These are phyloP conservation scores for Trachelus stipa DNA, from an alignment of 2,888 invertebrate species.

Conservation along the genomic window DNA sequence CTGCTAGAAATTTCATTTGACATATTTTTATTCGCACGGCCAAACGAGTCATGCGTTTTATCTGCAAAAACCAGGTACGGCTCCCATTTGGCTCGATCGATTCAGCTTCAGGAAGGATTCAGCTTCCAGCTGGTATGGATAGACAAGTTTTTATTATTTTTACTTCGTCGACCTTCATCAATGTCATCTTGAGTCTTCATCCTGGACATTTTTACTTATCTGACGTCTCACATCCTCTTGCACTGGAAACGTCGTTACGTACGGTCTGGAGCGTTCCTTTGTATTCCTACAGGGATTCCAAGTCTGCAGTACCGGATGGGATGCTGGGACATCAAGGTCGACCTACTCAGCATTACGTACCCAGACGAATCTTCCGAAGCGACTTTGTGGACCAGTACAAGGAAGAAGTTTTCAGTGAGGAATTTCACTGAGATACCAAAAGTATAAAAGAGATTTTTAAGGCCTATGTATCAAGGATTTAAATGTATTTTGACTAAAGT, in stretches of 20 bases:
- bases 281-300: not conserved
- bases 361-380: not conserved
- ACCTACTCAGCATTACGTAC: not conserved
- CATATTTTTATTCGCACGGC: not conserved
- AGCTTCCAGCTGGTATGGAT: not conserved
- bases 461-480: not conserved
- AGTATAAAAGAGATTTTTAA: not conserved
- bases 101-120: not conserved
- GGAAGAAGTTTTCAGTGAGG: not conserved
- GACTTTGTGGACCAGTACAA: no score
- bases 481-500: not conserved
- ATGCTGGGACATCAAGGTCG: not conserved
- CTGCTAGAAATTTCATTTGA: not conserved
- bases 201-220: not conserved
- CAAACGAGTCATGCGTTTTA: not conserved
- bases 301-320: not conserved
- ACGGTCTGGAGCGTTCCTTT: not conserved
- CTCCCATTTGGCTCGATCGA: no score
- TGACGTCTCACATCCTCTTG: not conserved
- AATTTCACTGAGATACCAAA: not conserved
- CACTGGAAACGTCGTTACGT: not conserved
- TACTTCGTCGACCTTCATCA: not conserved
- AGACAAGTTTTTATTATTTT: not conserved
- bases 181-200: not conserved
- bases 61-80: no score